Base-by-base conservation (phyloP, 2,888 invertebrate genomes). In the Anthoptus insignis region DNA sequence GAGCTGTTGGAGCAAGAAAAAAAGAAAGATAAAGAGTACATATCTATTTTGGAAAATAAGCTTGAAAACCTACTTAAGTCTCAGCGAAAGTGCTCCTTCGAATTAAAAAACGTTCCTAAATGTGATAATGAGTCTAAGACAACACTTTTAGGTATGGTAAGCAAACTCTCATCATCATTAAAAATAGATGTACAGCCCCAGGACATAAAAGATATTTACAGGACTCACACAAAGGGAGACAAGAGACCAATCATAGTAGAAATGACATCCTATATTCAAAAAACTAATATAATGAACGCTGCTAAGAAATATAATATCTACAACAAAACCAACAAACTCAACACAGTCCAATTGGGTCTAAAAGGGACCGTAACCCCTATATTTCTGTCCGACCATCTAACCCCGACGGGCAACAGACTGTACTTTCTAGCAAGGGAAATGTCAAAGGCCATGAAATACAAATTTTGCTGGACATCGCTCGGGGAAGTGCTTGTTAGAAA, bases 391-490 rank as follows among this genome's bases (percentile, higher is more conserved):
- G 13, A 29, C 2, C 22, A 39, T 9, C 39, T 39, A 3, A 39
- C 39, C n/a, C 39, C n/a, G 8, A 8, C n/a, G 14, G 39, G 14
- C 4, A 47, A 47, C 11, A 19, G 47, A 13, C 53, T 70, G 8
- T 64, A 53, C 21, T 70, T 60, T 37, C 50, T 70, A 19, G 67
- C 64, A 0, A 27, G 67, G 2, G 66, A 69, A 7, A 27, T 70
- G 11, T 42, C 50, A 1, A 66, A 63, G 42, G 34, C 53, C 8
- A 22, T 50, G 21, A 53, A 52, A 14, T 63, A 24, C 8, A 66
- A 67, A 19, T 68, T 61, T 53, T 70, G 70, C 24, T 72, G 68
- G 70, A 66, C 70, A 0, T 56, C 65, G 0, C 65, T 56, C n/a
- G 69, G 69, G 5, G 63, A 50, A 50, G 32, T 53, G 3, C 57